phyloP scores from a whole-genome alignment of 2,113 vertebrate species.

The Perca flavescens region DNA sequence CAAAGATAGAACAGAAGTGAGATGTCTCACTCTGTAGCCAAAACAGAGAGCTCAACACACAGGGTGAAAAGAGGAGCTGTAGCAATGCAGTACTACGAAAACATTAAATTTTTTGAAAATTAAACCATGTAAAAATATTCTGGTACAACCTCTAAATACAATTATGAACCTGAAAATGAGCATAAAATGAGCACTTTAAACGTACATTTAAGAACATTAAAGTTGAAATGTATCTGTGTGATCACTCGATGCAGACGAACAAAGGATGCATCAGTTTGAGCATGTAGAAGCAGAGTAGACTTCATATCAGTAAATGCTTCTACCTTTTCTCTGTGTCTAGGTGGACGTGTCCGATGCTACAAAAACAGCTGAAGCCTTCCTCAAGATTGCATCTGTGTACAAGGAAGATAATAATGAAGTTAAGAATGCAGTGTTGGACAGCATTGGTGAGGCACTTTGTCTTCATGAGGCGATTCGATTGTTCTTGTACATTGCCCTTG shows the following conservation, averaged over 20 bases:
- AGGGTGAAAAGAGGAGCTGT: too few species aligned
- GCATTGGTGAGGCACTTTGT: constrained; percentile 76
- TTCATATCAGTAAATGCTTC: background rate
- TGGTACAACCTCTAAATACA: too few species aligned
- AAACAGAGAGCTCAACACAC: too few species aligned
- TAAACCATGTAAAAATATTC: too few species aligned
- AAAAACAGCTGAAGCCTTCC: constrained; percentile 90
- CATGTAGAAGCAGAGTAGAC: background rate
- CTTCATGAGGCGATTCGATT: background rate
- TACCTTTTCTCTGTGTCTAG: constrained; percentile 71
- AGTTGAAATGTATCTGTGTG: background rate
- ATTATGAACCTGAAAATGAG: too few species aligned
- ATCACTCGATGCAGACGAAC: background rate
- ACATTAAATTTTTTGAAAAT: too few species aligned
- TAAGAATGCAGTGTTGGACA: constrained; percentile 86
- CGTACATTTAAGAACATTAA: too few species aligned
- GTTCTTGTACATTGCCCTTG: background rate
- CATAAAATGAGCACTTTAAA: too few species aligned
- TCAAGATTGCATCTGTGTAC: constrained; percentile 95
- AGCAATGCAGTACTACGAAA: too few species aligned
- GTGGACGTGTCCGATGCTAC: constrained; percentile 89
- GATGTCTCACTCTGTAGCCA: too few species aligned
- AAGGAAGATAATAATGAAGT: constrained; percentile 90
- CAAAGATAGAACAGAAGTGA: too few species aligned
- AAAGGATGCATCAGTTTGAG: background rate